Conservation (phyloP, 2,797 vertebrate genomes). For the Oryzias dopingdopingensis region DNA sequence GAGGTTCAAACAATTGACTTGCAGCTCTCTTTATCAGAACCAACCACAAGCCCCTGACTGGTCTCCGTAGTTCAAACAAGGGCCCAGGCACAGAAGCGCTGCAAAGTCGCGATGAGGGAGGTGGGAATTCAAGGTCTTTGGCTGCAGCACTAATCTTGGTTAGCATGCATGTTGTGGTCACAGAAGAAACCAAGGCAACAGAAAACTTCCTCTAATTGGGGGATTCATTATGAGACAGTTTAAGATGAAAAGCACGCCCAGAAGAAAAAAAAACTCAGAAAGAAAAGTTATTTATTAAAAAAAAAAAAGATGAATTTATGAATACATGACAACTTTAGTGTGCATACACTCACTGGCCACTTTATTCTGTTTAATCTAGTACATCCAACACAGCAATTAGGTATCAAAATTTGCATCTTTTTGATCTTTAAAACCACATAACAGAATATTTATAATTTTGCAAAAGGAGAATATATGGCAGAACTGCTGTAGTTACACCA, state of each 20-base stretch:
- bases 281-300: conserved; percentile 56
- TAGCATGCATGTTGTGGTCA: conserved; percentile 54
- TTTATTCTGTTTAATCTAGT: too few species aligned
- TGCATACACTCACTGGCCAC: too few species aligned
- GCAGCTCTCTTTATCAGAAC: conserved; percentile 58
- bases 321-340: conserved; percentile 6
- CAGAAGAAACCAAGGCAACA: conserved; percentile 39
- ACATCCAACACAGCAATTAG: too few species aligned
- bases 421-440: too few species aligned
- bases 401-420: too few species aligned
- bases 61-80: conserved; percentile 52
- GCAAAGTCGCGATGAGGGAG: conserved; percentile 37
- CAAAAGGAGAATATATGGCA: too few species aligned
- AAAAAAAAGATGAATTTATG: conserved; percentile 18
- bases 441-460: too few species aligned
- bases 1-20: conserved; percentile 55
- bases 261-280: conserved; percentile 31
- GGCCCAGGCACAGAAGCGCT: conserved; percentile 31
- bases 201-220: conserved; percentile 39
- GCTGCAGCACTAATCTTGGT: conserved; percentile 55
- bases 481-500: too few species aligned
- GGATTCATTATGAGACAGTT: conserved; percentile 45
- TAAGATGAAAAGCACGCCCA: conserved; percentile 36
- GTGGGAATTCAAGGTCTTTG: conserved; percentile 61
- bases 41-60: conserved; percentile 59